These are phyloP conservation scores for Oxycera nigricornis DNA, from an alignment of 2,888 invertebrate species.

Conservation along the genomic window DNA sequence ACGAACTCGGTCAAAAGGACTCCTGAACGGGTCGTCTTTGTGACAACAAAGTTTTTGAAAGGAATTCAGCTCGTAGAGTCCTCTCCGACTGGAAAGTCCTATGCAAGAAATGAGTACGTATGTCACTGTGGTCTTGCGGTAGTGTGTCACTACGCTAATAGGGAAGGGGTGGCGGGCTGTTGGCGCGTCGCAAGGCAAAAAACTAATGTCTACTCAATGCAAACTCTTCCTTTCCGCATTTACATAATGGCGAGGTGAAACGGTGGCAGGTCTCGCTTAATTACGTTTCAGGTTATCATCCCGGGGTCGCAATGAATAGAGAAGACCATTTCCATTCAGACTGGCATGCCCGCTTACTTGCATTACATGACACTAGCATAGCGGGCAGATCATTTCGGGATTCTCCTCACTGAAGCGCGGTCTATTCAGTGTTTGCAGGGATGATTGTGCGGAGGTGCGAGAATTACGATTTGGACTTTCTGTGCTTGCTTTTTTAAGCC, in stretches of 20 bases:
- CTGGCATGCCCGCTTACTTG: not conserved
- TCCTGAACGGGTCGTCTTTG: slow-evolving; percentile 5
- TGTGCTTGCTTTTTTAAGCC: not conserved
- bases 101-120: not conserved
- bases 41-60: slow-evolving; percentile 21
- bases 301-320: slow-evolving; percentile 29
- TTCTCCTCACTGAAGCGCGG: not conserved
- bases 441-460: slow-evolving; percentile 30
- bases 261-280: slow-evolving; percentile 39
- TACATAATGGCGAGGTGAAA: slow-evolving; percentile 31
- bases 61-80: slow-evolving; percentile 10
- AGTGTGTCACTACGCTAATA: not conserved
- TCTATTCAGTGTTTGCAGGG: slow-evolving; percentile 1
- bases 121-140: not conserved
- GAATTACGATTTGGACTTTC: slow-evolving; percentile 31
- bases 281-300: slow-evolving; percentile 39
- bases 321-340: slow-evolving; percentile 35
- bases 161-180: not conserved
- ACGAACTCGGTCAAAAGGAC: slow-evolving; percentile 39
- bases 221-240: slow-evolving; percentile 30
- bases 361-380: not conserved
- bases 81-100: slow-evolving; percentile 18
- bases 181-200: slow-evolving; percentile 21
- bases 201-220: slow-evolving; percentile 31
- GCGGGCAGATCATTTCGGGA: slow-evolving; percentile 1